These are phyloP conservation scores for Tenthredo mesomela DNA, from an alignment of 2,888 invertebrate genomes.

Conservation along the genomic window DNA sequence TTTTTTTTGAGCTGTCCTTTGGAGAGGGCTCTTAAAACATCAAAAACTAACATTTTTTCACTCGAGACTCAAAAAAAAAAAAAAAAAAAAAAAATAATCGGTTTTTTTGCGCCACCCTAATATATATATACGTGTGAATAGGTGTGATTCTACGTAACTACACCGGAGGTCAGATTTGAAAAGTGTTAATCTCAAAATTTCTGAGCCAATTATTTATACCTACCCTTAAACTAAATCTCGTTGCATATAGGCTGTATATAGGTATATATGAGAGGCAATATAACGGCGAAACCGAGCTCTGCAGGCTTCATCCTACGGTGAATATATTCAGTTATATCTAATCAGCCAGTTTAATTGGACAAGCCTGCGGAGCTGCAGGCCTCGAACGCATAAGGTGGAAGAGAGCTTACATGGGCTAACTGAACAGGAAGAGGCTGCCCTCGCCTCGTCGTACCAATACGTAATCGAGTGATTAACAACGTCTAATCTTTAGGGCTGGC, in stretches of 20 bases:
- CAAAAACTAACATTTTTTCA: too few species aligned
- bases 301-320: background rate
- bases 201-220: background rate
- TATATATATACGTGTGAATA: background rate
- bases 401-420: background rate
- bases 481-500: background rate
- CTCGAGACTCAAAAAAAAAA: too few species aligned
- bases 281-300: background rate
- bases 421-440: background rate
- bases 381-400: background rate
- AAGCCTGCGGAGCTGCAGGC: slow-evolving; percentile 12
- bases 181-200: background rate
- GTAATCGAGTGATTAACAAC: slow-evolving; percentile 1
- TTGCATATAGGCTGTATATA: background rate
- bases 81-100: too few species aligned
- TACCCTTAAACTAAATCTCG: background rate
- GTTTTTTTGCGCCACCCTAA: too few species aligned
- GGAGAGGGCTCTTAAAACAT: too few species aligned
- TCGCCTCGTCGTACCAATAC: background rate
- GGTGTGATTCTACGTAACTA: background rate
- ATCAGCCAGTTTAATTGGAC: slow-evolving; percentile 44
- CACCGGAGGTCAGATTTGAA: background rate
- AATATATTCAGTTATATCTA: slow-evolving; percentile 45
- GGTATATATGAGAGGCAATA: background rate
- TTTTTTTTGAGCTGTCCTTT: too few species aligned